These are phyloP conservation scores for Takifugu bimaculatus DNA, from an alignment of 2,113 vertebrate species.

Conservation along the genomic window DNA sequence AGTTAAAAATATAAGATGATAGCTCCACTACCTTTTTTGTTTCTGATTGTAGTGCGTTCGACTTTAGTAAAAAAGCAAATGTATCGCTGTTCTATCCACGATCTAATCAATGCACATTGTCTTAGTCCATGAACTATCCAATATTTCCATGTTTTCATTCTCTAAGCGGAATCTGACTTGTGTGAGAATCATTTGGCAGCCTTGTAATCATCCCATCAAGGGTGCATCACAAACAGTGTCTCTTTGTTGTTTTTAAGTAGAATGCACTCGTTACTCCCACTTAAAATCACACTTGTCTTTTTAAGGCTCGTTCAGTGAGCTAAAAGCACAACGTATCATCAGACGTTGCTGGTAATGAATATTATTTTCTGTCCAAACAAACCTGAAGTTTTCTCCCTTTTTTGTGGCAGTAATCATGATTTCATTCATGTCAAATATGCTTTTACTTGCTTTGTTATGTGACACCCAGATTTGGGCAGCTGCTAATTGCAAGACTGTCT, in stretches of 20 bases:
- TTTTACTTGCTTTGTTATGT: conserved; percentile 1
- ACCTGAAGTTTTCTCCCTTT: background rate
- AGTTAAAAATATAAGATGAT: background rate
- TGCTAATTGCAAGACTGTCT: conserved; percentile 29
- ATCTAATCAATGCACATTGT: background rate
- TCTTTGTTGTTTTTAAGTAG: background rate
- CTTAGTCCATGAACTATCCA: background rate
- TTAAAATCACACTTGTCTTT: conserved; percentile 1
- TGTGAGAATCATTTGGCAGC: background rate
- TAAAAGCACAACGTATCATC: background rate
- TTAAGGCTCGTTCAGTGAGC: background rate
- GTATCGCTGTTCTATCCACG: background rate
- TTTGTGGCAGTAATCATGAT: background rate
- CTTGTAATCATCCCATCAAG: background rate
- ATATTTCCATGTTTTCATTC: background rate
- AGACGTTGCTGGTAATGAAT: background rate
- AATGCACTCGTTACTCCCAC: background rate
- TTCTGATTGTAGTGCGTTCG: no score
- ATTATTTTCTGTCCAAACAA: conserved; percentile 3
- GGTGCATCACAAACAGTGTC: background rate
- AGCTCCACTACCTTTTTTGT: background rate
- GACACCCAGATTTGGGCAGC: background rate
- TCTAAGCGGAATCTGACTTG: background rate
- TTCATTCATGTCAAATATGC: conserved; percentile 8
- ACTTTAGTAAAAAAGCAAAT: background rate